These are phyloP conservation scores for Tolypeutes matacus DNA, from an alignment of 2,797 vertebrate genomes.

Conservation along the genomic window DNA sequence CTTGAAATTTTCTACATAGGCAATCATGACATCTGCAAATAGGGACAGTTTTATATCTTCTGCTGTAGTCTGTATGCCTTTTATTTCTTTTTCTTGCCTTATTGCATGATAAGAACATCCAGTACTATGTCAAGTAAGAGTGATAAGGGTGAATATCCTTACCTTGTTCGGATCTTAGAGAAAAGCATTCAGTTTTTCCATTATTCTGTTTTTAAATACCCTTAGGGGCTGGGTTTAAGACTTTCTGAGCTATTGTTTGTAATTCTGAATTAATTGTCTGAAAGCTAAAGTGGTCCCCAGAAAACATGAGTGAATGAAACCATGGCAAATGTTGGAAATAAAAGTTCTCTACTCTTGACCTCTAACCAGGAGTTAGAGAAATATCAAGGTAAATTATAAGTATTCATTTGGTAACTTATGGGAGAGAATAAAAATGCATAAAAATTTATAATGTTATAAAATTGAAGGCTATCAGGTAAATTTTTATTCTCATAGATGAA, in stretches of 20 bases:
- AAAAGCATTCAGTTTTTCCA: too few relatives aligned
- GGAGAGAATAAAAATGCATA: not conserved
- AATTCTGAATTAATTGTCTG: slow-evolving; percentile 18
- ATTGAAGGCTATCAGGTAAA: not conserved
- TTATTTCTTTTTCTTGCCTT: not conserved
- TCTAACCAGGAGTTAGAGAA: not conserved
- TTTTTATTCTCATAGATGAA: not conserved
- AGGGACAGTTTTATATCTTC: not conserved
- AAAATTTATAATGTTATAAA: not conserved
- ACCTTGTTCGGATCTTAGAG: too few relatives aligned
- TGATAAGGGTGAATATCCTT: too few relatives aligned
- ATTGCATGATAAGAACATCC: not conserved
- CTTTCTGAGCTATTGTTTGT: not conserved
- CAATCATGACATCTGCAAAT: not conserved
- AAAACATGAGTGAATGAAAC: slow-evolving; percentile 17
- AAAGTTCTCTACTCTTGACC: not conserved
- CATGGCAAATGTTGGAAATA: not conserved
- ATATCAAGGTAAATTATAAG: not conserved
- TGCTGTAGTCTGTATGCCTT: not conserved
- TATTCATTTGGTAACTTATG: not conserved
- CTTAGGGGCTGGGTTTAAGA: not conserved
- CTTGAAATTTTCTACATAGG: not conserved
- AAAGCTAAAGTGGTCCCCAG: not conserved
- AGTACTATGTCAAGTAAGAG: not conserved
- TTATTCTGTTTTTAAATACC: not conserved